Evolutionary conservation across 2,888 invertebrate species (phyloP).

Genomic region (Scrobipalpa atriplicella): DNA sequence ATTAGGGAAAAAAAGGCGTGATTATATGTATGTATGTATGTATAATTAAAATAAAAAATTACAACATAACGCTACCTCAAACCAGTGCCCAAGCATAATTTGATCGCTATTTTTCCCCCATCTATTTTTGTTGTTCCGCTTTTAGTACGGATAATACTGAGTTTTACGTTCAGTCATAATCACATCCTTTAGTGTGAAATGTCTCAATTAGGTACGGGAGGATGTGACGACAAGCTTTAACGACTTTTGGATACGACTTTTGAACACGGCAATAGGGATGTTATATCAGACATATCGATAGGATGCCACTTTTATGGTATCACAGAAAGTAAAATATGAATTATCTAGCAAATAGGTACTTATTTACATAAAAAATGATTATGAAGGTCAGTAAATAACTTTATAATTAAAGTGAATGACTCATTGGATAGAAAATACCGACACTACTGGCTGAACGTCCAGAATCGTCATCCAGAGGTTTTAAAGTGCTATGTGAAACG

Average conservation of each 20-base stretch:
- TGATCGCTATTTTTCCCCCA: conserved; percentile 44
- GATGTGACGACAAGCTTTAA: conserved; percentile 75
- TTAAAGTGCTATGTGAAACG: too few species aligned
- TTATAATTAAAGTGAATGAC: too few species aligned
- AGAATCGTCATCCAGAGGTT: too few species aligned
- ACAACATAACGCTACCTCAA: background rate
- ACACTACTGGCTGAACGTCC: too few species aligned
- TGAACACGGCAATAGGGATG: conserved; percentile 40
- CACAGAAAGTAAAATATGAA: too few species aligned
- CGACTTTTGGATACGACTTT: conserved; percentile 58
- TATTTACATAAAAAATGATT: too few species aligned
- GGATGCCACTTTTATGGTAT: background rate
- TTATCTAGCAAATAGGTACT: too few species aligned
- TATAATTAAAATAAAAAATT: background rate
- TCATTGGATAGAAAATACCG: too few species aligned
- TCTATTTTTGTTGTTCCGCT: conserved; percentile 71
- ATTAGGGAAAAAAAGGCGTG: too few species aligned
- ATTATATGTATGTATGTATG: too few species aligned
- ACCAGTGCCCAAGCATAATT: conserved; percentile 34
- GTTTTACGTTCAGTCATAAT: conserved; percentile 77
- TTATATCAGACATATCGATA: background rate
- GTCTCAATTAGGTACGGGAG: conserved; percentile 79
- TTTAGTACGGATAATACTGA: conserved; percentile 55
- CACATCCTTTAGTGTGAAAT: conserved; percentile 79
- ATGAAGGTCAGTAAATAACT: too few species aligned